Evolutionary conservation across 2,113 vertebrate genomes (phyloP).

Genomic region (Ctenomys sociabilis): DNA sequence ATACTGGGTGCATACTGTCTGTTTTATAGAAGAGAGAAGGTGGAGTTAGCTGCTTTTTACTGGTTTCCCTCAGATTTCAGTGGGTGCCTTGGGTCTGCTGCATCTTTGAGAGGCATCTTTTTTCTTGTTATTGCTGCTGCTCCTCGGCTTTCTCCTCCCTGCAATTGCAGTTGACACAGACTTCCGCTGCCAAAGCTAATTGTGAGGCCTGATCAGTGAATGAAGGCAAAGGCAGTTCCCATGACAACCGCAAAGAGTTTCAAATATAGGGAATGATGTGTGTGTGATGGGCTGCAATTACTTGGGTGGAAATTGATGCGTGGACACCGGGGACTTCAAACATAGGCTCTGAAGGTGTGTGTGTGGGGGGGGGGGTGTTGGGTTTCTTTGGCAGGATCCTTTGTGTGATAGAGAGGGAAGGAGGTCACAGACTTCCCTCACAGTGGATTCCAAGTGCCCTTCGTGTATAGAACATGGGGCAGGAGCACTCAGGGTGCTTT

Average conservation of each 20-base stretch:
- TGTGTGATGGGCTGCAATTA: conserved; percentile 74
- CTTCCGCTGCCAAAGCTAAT: conserved; percentile 75
- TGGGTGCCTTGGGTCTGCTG: neutral
- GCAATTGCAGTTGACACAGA: conserved; percentile 71
- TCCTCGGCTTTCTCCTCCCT: conserved; percentile 44
- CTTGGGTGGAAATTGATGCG: conserved; percentile 67
- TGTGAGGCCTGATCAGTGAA: conserved; percentile 62
- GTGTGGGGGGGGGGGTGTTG: conserved; percentile 48
- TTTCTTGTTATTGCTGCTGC: neutral
- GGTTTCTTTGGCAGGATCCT: conserved; percentile 69
- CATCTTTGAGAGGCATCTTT: conserved; percentile 41
- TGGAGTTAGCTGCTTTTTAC: neutral
- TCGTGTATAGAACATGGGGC: neutral
- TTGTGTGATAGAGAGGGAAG: conserved; percentile 61
- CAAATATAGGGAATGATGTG: conserved; percentile 70
- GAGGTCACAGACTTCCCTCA: conserved; percentile 46
- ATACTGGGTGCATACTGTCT: neutral
- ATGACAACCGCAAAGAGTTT: conserved; percentile 75
- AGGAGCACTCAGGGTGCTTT: neutral
- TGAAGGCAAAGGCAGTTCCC: conserved; percentile 77
- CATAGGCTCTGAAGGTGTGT: conserved; percentile 67
- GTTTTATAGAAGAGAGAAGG: neutral
- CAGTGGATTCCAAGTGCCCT: neutral
- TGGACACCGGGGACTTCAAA: conserved; percentile 71
- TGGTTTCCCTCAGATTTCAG: neutral